Base-by-base conservation (phyloP, 2,113 vertebrate genomes). In the Porphyrio hochstetteri region DNA sequence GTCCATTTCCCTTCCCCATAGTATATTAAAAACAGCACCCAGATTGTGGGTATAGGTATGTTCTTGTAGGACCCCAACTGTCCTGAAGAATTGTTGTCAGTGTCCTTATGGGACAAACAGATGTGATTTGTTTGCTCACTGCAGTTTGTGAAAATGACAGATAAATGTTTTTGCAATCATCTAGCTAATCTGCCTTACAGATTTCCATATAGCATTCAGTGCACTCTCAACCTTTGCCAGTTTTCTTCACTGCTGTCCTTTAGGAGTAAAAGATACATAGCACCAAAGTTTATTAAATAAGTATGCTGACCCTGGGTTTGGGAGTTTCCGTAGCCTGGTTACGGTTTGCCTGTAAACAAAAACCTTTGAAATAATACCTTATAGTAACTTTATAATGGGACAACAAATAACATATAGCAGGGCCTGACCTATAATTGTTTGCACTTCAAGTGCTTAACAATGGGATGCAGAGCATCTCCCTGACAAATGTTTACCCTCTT, bases 291-390 rank as follows among this genome's bases (percentile, higher is more conserved):
- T 61, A 84, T 86, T 96, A 38, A 93, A 61, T 65, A 82, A 76
- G 23, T 36, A 69, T 60, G 13, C 9, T 67, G 77, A 57, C 40
- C 27, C 16, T 42, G n/a, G 15, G 16, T 82, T 69, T 95, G 53
- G 69, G 61, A 88, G 40, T 91, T 95, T 80, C 35, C 82, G 80
- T 84, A 95, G 36, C 96, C 57, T 92, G 69, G 88, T 90, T 95
- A 96, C 57, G 0, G 53, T 72, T 82, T 71, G 69, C 40, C 71
- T 70, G 36, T 90, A 96, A 96, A 94, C 82, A 93, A 91, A 46
- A 94, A 82, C 28, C 74, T 90, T 94, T 92, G 40, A 89, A 91
- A 89, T 86, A 81, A 82, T 90, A 44, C 35, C 53, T 86, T 81
- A 57, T 3, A 70, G n/a, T 68, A 71, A 76, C 57, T 91, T 60